Conservation (phyloP, 2,797 vertebrate species). For the Pseudochaenichthys georgianus region DNA sequence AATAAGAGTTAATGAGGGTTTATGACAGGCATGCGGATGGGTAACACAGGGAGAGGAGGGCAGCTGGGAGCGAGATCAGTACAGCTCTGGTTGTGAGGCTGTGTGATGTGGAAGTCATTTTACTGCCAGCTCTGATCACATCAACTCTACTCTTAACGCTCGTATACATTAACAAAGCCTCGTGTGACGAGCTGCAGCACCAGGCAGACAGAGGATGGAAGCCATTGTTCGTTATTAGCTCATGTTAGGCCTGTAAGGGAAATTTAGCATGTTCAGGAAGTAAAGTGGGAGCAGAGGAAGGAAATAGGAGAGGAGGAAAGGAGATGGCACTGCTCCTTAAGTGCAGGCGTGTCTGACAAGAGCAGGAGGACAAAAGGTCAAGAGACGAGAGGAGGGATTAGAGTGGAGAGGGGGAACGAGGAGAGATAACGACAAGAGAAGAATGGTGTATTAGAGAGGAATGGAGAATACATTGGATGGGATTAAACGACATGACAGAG, state of each 20-base stretch:
- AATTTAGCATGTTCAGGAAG: conserved; percentile 45
- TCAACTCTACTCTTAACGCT: conserved; percentile 57
- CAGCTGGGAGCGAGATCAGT: conserved; percentile 54
- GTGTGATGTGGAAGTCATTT: conserved; percentile 50
- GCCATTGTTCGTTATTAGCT: conserved; percentile 48
- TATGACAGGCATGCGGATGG: conserved; percentile 52
- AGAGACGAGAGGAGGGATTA: conserved; percentile 30
- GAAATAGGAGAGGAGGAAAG: conserved; percentile 17
- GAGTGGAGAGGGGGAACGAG: neutral
- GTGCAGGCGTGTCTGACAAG: conserved; percentile 51
- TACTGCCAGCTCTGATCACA: conserved; percentile 59
- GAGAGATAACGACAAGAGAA: neutral
- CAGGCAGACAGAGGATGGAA: conserved; percentile 43
- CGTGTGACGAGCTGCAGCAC: conserved; percentile 46
- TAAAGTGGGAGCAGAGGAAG: conserved; percentile 22
- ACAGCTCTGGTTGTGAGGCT: conserved; percentile 49
- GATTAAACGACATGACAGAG: conserved; percentile 22
- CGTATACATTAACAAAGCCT: conserved; percentile 48
- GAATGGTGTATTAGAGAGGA: conserved; percentile 10
- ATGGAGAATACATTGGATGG: conserved; percentile 13
- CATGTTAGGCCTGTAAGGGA: conserved; percentile 32
- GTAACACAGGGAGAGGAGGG: conserved; percentile 35
- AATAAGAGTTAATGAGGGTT: conserved; percentile 10
- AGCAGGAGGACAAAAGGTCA: conserved; percentile 30
- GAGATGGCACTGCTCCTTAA: conserved; percentile 27